A percentile compares a stretch with the other conserved stretches of the same genome.
Conservation (phyloP, 2,888 invertebrate genomes). For the Anthoptus insignis region DNA sequence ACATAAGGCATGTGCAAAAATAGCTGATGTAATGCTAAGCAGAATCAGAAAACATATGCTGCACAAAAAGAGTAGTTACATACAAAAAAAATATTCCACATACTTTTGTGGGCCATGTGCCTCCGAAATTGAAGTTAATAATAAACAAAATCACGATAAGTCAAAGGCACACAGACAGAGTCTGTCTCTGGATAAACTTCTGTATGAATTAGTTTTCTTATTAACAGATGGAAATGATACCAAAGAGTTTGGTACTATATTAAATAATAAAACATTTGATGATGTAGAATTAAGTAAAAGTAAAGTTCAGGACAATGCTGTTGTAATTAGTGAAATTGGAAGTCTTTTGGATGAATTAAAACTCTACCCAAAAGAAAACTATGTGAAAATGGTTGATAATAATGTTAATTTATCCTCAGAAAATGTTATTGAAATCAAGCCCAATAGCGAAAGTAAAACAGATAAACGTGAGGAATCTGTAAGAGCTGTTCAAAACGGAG, state of each 20-base stretch:
- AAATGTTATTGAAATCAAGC: too few species aligned
- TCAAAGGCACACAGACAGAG: slow-evolving; percentile 50
- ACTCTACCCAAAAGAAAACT: slow-evolving; percentile 17
- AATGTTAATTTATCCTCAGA: slow-evolving; percentile 26
- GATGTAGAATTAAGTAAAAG: not conserved
- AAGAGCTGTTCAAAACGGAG: too few species aligned
- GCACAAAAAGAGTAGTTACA: not conserved
- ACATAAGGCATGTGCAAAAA: slow-evolving; percentile 53
- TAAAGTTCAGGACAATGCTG: not conserved
- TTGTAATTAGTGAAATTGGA: slow-evolving; percentile 11
- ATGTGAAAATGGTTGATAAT: slow-evolving; percentile 17
- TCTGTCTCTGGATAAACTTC: slow-evolving; percentile 46
- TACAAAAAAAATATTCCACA: slow-evolving; percentile 18
- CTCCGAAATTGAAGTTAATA: slow-evolving; percentile 35
- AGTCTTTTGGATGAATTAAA: not conserved
- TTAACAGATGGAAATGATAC: slow-evolving; percentile 33
- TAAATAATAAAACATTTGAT: not conserved
- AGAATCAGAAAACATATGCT: slow-evolving; percentile 51
- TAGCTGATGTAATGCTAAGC: slow-evolving; percentile 52
- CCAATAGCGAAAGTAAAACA: slow-evolving; percentile 43
- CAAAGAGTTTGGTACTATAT: not conserved
- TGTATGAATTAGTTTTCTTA: slow-evolving; percentile 48
- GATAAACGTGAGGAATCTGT: too few species aligned
- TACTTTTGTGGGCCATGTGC: slow-evolving; percentile 56
- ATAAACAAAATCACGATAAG: slow-evolving; percentile 49